Base-by-base conservation (phyloP, 35 echinoderm and acorn worm species). In the Lytechinus variegatus region DNA sequence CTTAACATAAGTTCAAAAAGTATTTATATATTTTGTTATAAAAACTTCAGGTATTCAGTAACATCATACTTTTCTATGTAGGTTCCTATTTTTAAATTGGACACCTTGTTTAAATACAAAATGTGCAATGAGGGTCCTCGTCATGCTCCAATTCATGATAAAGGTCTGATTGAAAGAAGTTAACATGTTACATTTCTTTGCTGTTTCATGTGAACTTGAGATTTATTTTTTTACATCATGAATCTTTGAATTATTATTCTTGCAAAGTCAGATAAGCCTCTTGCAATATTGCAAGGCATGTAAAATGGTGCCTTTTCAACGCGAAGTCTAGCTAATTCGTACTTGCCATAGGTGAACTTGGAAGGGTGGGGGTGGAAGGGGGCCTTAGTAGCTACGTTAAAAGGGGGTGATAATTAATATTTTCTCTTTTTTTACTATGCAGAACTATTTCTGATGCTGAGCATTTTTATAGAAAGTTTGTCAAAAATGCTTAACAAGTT, bases 1-100 rank as follows among this genome's bases (percentile, higher is more conserved):
- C 66, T n/a, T n/a, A n/a, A n/a, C n/a, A 79, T 79, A 24, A 79
- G 66, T 24, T 79, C 16, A 5, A 24, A 24, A 16, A 79, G 21
- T 79, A 79, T 79, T 79, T 79, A 79, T 79, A 79, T 79, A 79
- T 79, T 79, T 79, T 79, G 66, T 79, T 79, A 44, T 44, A 24
- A 21, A 21, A 79, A 79, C 19, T 79, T 24, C 66, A 79, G 66
- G 66, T 79, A 79, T 79, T 79, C 66, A 79, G 66, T 79, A 79
- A 79, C 19, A 19, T n/a, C 66, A n/a, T 79, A 7, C 19, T 5
- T n/a, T 79, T 24, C 33, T 24, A 24, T 79, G 14, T 79, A 7
- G 66, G 19, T 79, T 79, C 66, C 66, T 79, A 16, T 24, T 24
- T 24, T 79, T 16, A 79, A 24, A 24, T 79, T 79, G 66, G 66